Conservation (phyloP, 2,888 invertebrate species). For the Phyllotreta striolata region DNA sequence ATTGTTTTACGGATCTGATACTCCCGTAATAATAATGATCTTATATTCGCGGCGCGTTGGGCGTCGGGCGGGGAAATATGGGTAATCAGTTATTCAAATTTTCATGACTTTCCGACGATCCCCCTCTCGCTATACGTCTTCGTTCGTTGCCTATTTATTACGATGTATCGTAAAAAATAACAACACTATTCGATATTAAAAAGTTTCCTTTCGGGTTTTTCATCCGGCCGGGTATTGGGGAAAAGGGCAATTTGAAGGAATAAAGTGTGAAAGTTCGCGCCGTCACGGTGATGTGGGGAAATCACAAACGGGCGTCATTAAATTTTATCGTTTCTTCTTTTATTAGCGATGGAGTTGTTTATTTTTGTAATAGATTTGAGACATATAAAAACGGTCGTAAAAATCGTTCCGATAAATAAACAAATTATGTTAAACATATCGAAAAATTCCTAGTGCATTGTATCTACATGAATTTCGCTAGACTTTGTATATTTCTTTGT, state of each 20-base stretch:
- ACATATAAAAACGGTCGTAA: too few relatives aligned
- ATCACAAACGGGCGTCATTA: slow-evolving; percentile 15
- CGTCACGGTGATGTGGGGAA: slow-evolving; percentile 6
- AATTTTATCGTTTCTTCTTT: slow-evolving; percentile 15
- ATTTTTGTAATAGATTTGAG: neutral
- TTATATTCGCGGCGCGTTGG: slow-evolving; percentile 48
- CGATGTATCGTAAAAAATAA: slow-evolving; percentile 45
- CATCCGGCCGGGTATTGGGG: slow-evolving; percentile 29
- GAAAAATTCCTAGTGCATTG: too few relatives aligned
- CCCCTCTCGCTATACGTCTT: slow-evolving; percentile 31
- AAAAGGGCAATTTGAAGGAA: slow-evolving; percentile 30
- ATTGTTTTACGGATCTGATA: slow-evolving; percentile 58
- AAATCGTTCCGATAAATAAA: too few relatives aligned
- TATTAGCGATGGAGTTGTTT: neutral
- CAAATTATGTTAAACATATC: too few relatives aligned
- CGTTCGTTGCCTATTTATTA: slow-evolving; percentile 47
- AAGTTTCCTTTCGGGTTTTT: slow-evolving; percentile 35
- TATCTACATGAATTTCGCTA: too few relatives aligned
- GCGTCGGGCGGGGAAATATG: slow-evolving; percentile 54
- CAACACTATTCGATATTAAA: slow-evolving; percentile 41
- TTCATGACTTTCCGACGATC: slow-evolving; percentile 44
- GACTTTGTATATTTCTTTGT: neutral
- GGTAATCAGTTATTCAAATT: slow-evolving; percentile 54
- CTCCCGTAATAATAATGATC: slow-evolving; percentile 57
- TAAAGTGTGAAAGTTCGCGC: slow-evolving; percentile 31